phyloP scores from a whole-genome alignment of 2,797 vertebrate species.

The Anniella stebbinsi region DNA sequence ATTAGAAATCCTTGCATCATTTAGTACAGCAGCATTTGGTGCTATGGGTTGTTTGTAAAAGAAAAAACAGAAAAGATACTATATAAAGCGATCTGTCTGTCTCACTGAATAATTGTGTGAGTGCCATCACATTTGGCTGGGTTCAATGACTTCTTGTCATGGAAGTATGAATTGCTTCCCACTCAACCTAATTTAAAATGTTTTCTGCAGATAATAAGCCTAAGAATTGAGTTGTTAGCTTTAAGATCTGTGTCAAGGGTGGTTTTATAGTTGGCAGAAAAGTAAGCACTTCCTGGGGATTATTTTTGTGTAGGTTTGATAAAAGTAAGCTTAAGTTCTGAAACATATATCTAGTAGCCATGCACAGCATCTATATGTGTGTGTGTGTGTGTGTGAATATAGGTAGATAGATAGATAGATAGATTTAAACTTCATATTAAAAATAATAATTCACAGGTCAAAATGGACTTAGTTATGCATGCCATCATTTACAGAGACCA shows the following conservation, averaged over 20 bases:
- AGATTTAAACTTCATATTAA: not conserved
- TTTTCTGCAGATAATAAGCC: conserved; percentile 39
- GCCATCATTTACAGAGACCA: not conserved
- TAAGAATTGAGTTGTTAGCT: not conserved
- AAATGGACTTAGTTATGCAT: not conserved
- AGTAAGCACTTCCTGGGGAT: conserved; percentile 24
- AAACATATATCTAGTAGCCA: not conserved
- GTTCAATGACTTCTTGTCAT: conserved; percentile 23
- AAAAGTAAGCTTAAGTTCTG: conserved; percentile 6
- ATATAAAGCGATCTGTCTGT: not conserved
- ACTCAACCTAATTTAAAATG: conserved; percentile 8
- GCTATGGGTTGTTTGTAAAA: conserved; percentile 40
- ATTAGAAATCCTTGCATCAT: conserved; percentile 20
- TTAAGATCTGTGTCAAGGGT: conserved; percentile 7
- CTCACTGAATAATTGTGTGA: conserved; percentile 7
- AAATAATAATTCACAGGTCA: not conserved
- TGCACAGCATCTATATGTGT: no score
- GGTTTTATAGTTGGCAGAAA: conserved; percentile 36
- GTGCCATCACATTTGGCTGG: conserved; percentile 17
- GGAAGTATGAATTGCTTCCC: conserved; percentile 33
- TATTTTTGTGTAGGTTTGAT: not conserved
- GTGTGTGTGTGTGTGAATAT: no score
- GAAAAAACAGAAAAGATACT: not conserved
- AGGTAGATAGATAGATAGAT: not conserved
- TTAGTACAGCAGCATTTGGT: not conserved